Evolutionary conservation across 2,888 invertebrate genomes (phyloP), one percentile per base, ranked within the genome.

Genomic region (Cephonodes hylas): DNA sequence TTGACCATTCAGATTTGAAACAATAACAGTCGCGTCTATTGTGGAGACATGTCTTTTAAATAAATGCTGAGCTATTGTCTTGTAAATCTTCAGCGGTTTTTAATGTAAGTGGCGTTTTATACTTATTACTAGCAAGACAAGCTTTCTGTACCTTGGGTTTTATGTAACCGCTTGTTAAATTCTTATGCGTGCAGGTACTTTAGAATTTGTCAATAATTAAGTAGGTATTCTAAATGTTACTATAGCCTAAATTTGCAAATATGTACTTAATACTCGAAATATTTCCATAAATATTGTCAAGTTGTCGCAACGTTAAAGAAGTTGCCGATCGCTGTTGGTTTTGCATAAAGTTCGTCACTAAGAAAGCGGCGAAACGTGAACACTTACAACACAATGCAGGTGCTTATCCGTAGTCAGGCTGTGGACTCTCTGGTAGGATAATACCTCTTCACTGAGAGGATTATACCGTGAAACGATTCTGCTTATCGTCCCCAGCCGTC

Each of bases 371-470:
- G 71, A 76, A 74, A 73, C 66, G 69, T 68, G 71, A 72, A 76
- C 71, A 76, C 73, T 74, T 73, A 69, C 62, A 69, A 73, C 73
- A 79, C 80, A 79, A 80, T 80, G 77, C 76, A 77, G 71, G 75
- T 81, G 74, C 77, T 82, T 79, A 80, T 74, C 72, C 72, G 68
- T 70, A 73, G 74, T 74, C 70, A 70, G 66, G 74, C 71, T 71
- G 69, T 73, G 79, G 77, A 74, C 71, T 73, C 73, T 66, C 69
- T 67, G 68, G 78, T 72, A 73, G 80, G 80, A 81, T 84, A 84
- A 85, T 84, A 77, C 84, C 83, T 80, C 85, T 85, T 77, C 76
- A 80, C 75, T 74, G 75, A 73, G 79, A 71, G 85, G 84, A 85
- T 85, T 83, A 85, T 77, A 68, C 76, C 69, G 69, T 72, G 75